Evolutionary conservation across 2,113 vertebrate species (phyloP).

Genomic region (Panurus biarmicus): DNA sequence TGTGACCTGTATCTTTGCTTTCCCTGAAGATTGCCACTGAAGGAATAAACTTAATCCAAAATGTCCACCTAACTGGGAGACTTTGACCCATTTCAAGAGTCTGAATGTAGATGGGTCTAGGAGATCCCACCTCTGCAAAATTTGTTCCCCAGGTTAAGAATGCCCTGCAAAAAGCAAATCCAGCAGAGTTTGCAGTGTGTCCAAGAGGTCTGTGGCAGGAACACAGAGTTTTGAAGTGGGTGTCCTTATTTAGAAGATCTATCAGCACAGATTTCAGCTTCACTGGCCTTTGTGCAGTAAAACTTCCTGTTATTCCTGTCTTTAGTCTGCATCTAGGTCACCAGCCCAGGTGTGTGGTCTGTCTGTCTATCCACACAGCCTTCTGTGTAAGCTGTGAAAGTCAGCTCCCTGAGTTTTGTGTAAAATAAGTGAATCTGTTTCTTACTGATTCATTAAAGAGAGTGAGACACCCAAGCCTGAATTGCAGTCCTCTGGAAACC

Average conservation of each 20-base stretch:
- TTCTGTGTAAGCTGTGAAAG: not conserved
- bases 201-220: not conserved
- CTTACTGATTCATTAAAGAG: not conserved
- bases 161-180: not conserved
- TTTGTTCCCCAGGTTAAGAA: not conserved
- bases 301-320: not conserved
- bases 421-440: not conserved
- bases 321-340: not conserved
- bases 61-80: not conserved
- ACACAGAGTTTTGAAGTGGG: not conserved
- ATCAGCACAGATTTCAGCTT: not conserved
- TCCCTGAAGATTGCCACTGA: not conserved
- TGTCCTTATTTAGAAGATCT: not conserved
- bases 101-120: not conserved
- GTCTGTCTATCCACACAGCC: not conserved
- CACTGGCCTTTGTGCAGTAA: not conserved
- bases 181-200: not conserved
- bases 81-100: not conserved
- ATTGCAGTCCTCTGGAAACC: not conserved
- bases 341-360: not conserved
- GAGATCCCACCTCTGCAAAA: not conserved
- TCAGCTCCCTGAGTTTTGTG: not conserved
- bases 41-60: not conserved
- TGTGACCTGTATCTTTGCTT: not conserved
- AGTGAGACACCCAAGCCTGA: not conserved